Conservation (phyloP, 2,797 vertebrate species). For the Enteromius argenteus region DNA sequence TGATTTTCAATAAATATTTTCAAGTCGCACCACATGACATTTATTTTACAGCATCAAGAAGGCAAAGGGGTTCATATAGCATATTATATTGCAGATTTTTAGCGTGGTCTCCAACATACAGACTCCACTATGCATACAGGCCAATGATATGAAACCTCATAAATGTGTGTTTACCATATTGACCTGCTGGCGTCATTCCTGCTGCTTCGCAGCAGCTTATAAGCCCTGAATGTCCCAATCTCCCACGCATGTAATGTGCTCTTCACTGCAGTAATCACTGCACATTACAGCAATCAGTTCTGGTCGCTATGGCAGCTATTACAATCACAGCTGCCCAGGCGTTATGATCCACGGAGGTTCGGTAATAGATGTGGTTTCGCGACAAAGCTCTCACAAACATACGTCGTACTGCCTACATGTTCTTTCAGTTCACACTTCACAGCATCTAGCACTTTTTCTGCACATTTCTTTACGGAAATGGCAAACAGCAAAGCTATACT, state of each 20-base stretch:
- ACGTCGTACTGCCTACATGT: not conserved
- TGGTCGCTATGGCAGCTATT: slow-evolving; percentile 35
- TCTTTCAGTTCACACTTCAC: not conserved
- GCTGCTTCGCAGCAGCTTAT: slow-evolving; percentile 1
- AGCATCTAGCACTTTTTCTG: not conserved
- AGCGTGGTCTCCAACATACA: not conserved
- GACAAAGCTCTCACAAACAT: not conserved
- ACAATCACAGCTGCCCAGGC: slow-evolving; percentile 19
- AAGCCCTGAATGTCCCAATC: not conserved
- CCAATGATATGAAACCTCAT: not conserved
- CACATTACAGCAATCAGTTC: slow-evolving; percentile 31
- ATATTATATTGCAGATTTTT: not conserved
- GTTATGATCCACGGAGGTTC: not conserved
- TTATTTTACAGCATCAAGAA: not conserved
- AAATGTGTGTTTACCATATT: not conserved
- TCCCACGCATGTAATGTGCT: slow-evolving; percentile 4
- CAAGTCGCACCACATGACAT: not conserved
- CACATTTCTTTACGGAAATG: not conserved
- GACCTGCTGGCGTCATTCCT: not conserved
- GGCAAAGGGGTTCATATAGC: not conserved
- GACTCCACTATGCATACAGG: not conserved
- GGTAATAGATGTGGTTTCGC: slow-evolving; percentile 28
- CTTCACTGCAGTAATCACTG: not conserved
- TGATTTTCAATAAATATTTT: not conserved
- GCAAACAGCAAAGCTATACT: slow-evolving; percentile 8